Evolutionary conservation across 2,888 invertebrate species (phyloP), one percentile per base, ranked within the genome.

Genomic region (Reticulitermes lucifugus): DNA sequence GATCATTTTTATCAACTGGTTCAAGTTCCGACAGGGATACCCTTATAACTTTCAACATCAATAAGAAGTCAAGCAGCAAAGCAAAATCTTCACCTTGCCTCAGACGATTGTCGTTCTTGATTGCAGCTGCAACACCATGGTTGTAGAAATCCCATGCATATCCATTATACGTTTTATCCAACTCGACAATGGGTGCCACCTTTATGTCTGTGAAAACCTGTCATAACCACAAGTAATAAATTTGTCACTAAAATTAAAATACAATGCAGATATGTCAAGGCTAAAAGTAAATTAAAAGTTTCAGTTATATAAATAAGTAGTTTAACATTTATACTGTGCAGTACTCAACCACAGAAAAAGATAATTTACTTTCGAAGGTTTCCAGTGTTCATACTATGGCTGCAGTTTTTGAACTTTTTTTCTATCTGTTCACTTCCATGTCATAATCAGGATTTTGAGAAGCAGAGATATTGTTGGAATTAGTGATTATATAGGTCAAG

Each of bases 81-180:
- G 22, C 46, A 43, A 75, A 85, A 59, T 85, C 85, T 22, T 73
- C 22, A 46, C 85, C 85, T 51, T 55, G 21, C 29, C 60, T 81
- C 25, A 85, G 51, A 55, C 59, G 25, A 75, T 85, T 85, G 46
- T 85, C 85, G 5, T 60, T 51, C n/a, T n/a, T 25, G 21, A 85
- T 85, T 55, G 77, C 82, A 41, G 60, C 9, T 10, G 22, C 43
- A 43, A 82, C 59, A 22, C 85, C 85, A 60, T 85, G 85, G 59
- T 75, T 81, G 75, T 81, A 85, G 60, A 85, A 85, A 43, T 85
- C 85, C 85, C 85, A 85, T 2, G 82, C 85, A 77, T 85, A 85
- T 29, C 79, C 85, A 60, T 85, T 85, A 1, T 82, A 65, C 21
- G n/a, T 25, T 14, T 2, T 60, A 55, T 81, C 65, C 41, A 81